These are phyloP conservation scores for Mormoops blainvillei DNA, from an alignment of 2,113 vertebrate genomes.

Conservation along the genomic window DNA sequence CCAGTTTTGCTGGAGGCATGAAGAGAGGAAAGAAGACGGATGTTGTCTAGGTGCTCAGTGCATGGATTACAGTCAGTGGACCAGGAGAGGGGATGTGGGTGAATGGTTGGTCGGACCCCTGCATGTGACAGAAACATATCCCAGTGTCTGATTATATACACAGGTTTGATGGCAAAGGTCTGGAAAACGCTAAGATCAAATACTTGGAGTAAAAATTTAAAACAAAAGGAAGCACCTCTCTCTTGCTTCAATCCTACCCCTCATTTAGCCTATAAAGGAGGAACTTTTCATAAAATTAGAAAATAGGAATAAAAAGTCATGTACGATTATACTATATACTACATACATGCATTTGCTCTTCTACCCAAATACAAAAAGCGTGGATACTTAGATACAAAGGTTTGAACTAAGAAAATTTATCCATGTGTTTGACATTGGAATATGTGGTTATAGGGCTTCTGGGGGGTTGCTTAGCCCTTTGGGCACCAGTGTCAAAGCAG, in stretches of 20 bases:
- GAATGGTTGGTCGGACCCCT: background rate
- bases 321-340: background rate
- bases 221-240: background rate
- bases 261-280: background rate
- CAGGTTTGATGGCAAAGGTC: background rate
- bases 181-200: background rate
- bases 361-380: background rate
- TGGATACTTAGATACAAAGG: background rate
- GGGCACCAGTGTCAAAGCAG: background rate
- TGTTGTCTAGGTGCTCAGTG: background rate
- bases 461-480: background rate
- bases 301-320: background rate
- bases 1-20: background rate
- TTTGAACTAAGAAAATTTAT: background rate
- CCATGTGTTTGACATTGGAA: background rate
- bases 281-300: background rate
- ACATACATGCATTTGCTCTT: background rate
- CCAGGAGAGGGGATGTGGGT: background rate
- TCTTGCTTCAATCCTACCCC: background rate
- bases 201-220: background rate
- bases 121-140: background rate
- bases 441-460: background rate
- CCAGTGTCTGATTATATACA: background rate
- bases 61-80: background rate
- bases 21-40: background rate